These are phyloP conservation scores for Rhincodon typus DNA, from an alignment of 2,797 vertebrate species.

Conservation along the genomic window DNA sequence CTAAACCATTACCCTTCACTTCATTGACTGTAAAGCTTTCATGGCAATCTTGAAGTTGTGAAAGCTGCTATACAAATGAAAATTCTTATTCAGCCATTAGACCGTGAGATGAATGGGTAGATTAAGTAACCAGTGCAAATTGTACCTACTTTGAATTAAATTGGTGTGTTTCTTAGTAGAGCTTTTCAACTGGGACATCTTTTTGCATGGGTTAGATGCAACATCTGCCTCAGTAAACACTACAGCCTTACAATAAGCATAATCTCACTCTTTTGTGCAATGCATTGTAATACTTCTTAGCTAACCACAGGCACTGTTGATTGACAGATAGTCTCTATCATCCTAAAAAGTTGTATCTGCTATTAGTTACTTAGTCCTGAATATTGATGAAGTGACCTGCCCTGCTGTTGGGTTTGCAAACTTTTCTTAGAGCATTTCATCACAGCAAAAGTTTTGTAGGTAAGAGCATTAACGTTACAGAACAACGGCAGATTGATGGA, in stretches of 20 bases:
- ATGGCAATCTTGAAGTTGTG: neutral
- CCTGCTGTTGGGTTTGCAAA: neutral
- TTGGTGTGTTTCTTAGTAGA: neutral
- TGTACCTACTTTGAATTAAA: neutral
- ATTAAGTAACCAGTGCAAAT: neutral
- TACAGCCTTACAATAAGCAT: neutral
- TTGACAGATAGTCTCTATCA: neutral
- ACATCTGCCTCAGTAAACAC: neutral
- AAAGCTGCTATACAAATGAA: neutral
- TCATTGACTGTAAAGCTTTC: neutral
- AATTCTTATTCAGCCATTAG: neutral
- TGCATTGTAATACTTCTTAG: neutral
- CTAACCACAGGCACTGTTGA: neutral
- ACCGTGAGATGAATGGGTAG: neutral
- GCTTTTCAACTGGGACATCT: neutral
- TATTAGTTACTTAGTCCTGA: neutral
- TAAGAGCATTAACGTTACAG: neutral
- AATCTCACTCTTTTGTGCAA: neutral
- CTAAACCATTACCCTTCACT: no score
- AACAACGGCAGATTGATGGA: neutral
- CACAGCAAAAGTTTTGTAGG: neutral
- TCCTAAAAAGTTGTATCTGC: neutral
- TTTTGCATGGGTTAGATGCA: neutral
- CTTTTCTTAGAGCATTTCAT: neutral
- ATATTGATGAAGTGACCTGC: neutral